These are phyloP conservation scores for Temnopleurus reevesii DNA, from an alignment of 53 echinoderm and acorn worm species.

Conservation along the genomic window DNA sequence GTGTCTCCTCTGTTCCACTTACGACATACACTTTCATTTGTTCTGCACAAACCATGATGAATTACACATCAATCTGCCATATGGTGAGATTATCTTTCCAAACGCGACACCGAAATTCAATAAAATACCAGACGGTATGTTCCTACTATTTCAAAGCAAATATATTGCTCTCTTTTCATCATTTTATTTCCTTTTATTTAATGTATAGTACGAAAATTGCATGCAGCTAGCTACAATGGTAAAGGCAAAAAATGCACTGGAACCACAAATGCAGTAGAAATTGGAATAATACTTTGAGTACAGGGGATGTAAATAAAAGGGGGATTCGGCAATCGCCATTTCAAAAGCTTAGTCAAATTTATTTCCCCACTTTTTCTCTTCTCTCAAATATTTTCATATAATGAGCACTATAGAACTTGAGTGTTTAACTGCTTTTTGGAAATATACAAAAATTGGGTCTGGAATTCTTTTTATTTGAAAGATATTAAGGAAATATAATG, in stretches of 20 bases:
- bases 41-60: neutral
- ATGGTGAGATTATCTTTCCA: neutral
- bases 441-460: neutral
- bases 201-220: no score
- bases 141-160: neutral
- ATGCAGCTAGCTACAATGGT: no score
- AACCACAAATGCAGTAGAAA: neutral
- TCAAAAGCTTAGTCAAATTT: neutral
- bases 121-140: no score
- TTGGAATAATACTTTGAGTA: neutral
- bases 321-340: neutral
- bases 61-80: neutral
- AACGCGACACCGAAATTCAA: neutral
- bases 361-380: neutral
- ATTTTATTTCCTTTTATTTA: no score
- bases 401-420: neutral
- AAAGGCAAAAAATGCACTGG: neutral
- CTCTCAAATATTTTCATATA: neutral
- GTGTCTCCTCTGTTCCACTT: neutral
- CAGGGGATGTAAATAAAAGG: neutral
- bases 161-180: no score
- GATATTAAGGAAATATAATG: neutral
- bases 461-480: neutral
- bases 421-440: neutral
- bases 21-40: neutral